A percentile compares a stretch with the other conserved stretches of the same genome.
Evolutionary conservation across 2,113 vertebrate species (phyloP).

Genomic region (Ia io): DNA sequence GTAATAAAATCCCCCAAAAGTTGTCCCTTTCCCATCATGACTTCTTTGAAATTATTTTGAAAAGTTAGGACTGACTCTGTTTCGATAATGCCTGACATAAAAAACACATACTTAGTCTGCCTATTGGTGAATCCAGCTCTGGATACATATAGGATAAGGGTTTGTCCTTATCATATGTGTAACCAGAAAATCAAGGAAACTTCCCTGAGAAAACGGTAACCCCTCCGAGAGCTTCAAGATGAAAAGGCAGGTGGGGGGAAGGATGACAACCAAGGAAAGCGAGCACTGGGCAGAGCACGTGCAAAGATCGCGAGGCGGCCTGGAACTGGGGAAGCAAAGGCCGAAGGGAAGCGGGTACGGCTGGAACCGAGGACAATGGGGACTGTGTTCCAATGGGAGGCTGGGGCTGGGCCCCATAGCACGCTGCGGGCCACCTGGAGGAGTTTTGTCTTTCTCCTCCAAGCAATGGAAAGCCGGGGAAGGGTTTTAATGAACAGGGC

Average conservation of each 20-base stretch:
- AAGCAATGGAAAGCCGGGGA: not conserved
- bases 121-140: not conserved
- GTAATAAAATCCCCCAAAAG: not conserved
- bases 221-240: not conserved
- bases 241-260: not conserved
- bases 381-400: not conserved
- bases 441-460: not conserved
- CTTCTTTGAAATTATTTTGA: not conserved
- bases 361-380: not conserved
- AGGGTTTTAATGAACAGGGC: not conserved
- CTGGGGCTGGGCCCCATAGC: not conserved
- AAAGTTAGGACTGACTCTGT: not conserved
- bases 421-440: not conserved
- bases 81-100: not conserved
- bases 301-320: not conserved
- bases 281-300: rapidly evolving
- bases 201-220: not conserved
- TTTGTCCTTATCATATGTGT: not conserved
- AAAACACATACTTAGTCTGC: not conserved
- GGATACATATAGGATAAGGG: rapidly evolving
- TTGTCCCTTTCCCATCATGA: not conserved
- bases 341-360: rapidly evolving
- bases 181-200: not conserved
- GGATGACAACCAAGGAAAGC: not conserved
- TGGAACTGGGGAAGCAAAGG: not conserved